Base-by-base conservation (phyloP, 2,888 invertebrate genomes). In the Polietes domitor region DNA sequence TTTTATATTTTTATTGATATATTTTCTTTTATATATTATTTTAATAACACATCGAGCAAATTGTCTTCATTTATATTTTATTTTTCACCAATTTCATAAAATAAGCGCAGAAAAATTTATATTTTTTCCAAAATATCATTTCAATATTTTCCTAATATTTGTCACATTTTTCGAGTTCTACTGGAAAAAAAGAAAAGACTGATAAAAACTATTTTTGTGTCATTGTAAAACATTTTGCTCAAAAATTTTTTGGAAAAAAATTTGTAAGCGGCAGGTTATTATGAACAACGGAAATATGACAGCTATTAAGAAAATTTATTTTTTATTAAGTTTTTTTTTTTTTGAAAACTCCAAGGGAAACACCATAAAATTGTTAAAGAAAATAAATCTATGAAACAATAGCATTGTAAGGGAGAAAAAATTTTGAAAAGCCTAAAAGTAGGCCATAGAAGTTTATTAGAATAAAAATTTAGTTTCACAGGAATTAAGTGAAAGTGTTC, bases 221-320 rank as follows among this genome's bases (percentile, higher is more conserved):
- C 68, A 68, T 68, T 68, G 68, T 68, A 43, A 68, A 68, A 68
- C 68, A 68, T 68, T 24, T 68, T 68, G 68, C 68, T 68, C 68
- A 68, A 68, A 68, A 41, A 43, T 24, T 43, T 68, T 68, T 68
- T 43, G 43, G 43, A 43, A 28, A 37, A 43, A 68, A 68, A 68
- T 15, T 68, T 68, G 15, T 43, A 68, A 43, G 68, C 43, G 68
- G 68, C 68, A 43, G 43, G 24, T 43, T 21, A 68, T 24, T 10
- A 12, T 21, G 43, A 68, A 15, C 68, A 2, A n/a, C 24, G 15
- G 12, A 24, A 5, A 43, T 58, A 58, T 32, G 73, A 17, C 41
- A 58, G 43, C 21, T 73, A 73, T 61, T 61, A 17, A 17, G 58
- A 43, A 47, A 19, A 0, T 37, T 65, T 43, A 68, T 68, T 43